Conservation (phyloP, 2,113 vertebrate genomes). For the Gambusia affinis region DNA sequence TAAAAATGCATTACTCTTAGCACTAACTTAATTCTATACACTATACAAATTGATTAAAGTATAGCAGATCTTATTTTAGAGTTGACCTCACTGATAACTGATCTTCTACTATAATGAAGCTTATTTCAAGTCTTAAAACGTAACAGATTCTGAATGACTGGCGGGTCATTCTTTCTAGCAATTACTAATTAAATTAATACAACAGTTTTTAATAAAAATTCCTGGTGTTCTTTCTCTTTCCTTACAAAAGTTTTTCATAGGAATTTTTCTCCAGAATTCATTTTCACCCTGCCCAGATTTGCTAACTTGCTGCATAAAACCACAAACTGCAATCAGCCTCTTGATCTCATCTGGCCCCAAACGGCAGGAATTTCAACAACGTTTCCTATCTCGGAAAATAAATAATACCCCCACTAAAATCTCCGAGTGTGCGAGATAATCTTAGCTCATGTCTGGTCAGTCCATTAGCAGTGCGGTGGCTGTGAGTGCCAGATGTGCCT, state of each 20-base stretch:
- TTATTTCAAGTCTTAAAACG: conserved; percentile 53
- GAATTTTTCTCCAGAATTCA: neutral
- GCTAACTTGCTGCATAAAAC: conserved; percentile 15
- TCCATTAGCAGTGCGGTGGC: conserved; percentile 32
- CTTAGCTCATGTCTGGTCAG: conserved; percentile 25
- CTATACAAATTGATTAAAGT: conserved; percentile 46
- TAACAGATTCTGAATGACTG: conserved; percentile 26
- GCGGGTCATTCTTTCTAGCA: neutral
- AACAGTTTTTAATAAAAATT: neutral
- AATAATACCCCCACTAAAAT: neutral
- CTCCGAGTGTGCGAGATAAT: conserved; percentile 31
- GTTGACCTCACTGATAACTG: conserved; percentile 33
- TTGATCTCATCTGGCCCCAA: conserved; percentile 11
- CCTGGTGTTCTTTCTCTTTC: neutral
- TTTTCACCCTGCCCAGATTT: neutral
- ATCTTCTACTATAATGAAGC: conserved; percentile 44
- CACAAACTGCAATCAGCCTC: conserved; percentile 14
- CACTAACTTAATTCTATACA: conserved; percentile 14
- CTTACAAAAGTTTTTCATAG: neutral
- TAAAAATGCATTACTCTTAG: conserved; percentile 25
- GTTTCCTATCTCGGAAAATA: conserved; percentile 4
- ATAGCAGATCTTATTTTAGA: conserved; percentile 56
- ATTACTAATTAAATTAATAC: neutral
- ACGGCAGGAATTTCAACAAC: neutral
- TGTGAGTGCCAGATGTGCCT: conserved; percentile 65